A percentile compares a stretch with the other conserved stretches of the same genome.
These are phyloP conservation scores for Drosophila sordidula DNA, from an alignment of 2,888 invertebrate genomes.

Conservation along the genomic window DNA sequence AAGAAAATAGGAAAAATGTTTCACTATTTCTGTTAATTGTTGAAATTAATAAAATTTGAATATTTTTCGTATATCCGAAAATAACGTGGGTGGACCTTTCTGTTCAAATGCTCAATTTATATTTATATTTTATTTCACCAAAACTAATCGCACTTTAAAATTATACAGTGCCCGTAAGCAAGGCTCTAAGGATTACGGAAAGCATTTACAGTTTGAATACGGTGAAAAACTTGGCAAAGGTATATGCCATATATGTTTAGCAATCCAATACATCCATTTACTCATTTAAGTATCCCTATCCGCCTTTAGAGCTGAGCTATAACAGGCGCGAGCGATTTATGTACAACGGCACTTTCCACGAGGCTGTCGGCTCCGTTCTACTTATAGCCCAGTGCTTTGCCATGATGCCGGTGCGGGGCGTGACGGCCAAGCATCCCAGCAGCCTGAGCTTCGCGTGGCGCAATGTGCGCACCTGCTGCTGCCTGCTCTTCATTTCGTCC, in stretches of 20 bases:
- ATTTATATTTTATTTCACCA: background rate
- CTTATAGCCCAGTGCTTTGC: slow-evolving; percentile 86
- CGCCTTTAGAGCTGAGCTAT: slow-evolving; percentile 3
- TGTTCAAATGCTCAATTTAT: too few species aligned
- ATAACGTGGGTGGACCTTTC: too few species aligned
- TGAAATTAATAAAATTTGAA: too few species aligned
- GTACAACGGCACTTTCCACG: slow-evolving; percentile 82
- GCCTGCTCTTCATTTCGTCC: slow-evolving; percentile 64
- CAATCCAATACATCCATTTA: background rate
- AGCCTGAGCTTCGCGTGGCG: slow-evolving; percentile 84
- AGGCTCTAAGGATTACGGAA: slow-evolving; percentile 43
- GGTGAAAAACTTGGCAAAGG: slow-evolving; percentile 6
- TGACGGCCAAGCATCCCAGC: slow-evolving; percentile 84
- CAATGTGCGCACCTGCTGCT: slow-evolving; percentile 75
- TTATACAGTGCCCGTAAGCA: slow-evolving; percentile 48
- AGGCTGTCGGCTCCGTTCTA: slow-evolving; percentile 84
- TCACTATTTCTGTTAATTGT: too few species aligned
- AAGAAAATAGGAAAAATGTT: too few species aligned
- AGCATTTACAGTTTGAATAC: slow-evolving; percentile 31
- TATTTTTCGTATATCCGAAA: too few species aligned
- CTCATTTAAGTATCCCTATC: background rate
- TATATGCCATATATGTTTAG: background rate
- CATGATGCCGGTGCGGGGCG: slow-evolving; percentile 86
- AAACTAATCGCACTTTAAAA: background rate
- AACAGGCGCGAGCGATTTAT: slow-evolving; percentile 64